These are phyloP conservation scores for Hydractinia symbiolongicarpus DNA, from an alignment of 30 jellyfish, hydroid and myxozoan genomes.

Conservation along the genomic window DNA sequence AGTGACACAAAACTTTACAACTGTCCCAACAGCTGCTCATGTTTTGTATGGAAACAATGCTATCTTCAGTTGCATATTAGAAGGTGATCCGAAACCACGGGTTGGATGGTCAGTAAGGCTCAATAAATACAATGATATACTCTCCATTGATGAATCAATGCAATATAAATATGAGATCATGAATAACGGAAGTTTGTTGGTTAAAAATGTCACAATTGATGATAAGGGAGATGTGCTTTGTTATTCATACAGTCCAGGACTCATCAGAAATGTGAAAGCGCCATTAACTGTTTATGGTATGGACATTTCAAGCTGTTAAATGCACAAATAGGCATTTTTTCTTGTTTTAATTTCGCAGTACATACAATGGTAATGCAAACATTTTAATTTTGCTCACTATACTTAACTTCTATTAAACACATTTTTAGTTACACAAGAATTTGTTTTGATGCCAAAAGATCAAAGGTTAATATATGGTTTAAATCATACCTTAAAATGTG, in stretches of 20 bases:
- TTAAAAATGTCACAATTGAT: constrained; percentile 31
- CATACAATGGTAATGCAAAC: background rate
- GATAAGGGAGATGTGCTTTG: constrained; percentile 69
- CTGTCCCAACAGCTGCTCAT: constrained; percentile 35
- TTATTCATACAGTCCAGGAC: constrained; percentile 79
- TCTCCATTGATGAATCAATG: constrained; percentile 1
- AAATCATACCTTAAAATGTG: constrained; percentile 47
- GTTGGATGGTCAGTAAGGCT: constrained; percentile 38
- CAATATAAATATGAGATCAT: constrained; percentile 2
- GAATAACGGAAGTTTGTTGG: constrained; percentile 37
- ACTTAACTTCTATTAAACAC: no score
- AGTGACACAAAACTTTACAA: constrained; percentile 66
- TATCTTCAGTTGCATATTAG: constrained; percentile 49
- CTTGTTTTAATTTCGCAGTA: background rate
- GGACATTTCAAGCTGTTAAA: background rate
- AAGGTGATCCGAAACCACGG: constrained; percentile 79
- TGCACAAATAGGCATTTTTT: background rate
- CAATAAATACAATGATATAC: background rate
- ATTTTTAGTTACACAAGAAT: constrained; percentile 57
- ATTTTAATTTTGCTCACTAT: no score
- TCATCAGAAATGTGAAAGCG: constrained; percentile 57
- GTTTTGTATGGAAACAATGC: constrained; percentile 54
- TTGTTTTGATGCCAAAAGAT: constrained; percentile 40
- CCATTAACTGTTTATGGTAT: constrained; percentile 68
- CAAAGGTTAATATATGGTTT: constrained; percentile 49